Evolutionary conservation across 2,888 invertebrate species (phyloP).

Genomic region (Brachynemurus nebulosus): DNA sequence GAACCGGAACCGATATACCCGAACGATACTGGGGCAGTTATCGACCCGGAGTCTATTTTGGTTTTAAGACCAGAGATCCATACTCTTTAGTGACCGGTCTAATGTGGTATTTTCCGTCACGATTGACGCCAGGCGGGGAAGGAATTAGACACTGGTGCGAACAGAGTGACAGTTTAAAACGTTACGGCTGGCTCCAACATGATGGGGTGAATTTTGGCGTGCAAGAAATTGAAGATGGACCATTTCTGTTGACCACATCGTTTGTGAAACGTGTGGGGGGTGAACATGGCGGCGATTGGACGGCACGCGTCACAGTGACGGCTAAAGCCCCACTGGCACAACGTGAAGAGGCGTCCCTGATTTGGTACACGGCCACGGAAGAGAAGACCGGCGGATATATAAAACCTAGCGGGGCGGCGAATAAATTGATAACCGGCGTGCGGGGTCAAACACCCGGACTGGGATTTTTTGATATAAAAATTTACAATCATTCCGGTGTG

Average conservation of each 20-base stretch:
- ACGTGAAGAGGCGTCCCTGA: conserved; percentile 45
- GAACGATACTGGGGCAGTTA: conserved; percentile 91
- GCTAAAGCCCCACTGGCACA: conserved; percentile 32
- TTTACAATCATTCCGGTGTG: conserved; percentile 38
- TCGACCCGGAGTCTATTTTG: conserved; percentile 77
- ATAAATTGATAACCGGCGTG: conserved; percentile 42
- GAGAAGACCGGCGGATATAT: conserved; percentile 48
- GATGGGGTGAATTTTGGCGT: conserved; percentile 86
- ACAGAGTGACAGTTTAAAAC: conserved; percentile 65
- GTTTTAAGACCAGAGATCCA: conserved; percentile 80
- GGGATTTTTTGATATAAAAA: conserved; percentile 56
- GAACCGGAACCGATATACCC: conserved; percentile 55
- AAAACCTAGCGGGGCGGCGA: conserved; percentile 35
- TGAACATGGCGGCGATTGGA: conserved; percentile 85
- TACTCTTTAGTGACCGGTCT: conserved; percentile 81
- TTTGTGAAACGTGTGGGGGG: conserved; percentile 79
- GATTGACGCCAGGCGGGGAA: conserved; percentile 50
- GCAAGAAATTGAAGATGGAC: conserved; percentile 74
- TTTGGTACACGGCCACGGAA: conserved; percentile 76
- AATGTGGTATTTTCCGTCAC: conserved; percentile 87
- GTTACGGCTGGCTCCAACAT: conserved; percentile 85
- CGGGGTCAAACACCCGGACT: conserved; percentile 64
- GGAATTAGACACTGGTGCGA: conserved; percentile 89
- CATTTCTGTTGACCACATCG: conserved; percentile 63
- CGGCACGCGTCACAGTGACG: conserved; percentile 59